These are phyloP conservation scores for Vanessa atalanta DNA, from an alignment of 1,140 invertebrate species.

Conservation along the genomic window DNA sequence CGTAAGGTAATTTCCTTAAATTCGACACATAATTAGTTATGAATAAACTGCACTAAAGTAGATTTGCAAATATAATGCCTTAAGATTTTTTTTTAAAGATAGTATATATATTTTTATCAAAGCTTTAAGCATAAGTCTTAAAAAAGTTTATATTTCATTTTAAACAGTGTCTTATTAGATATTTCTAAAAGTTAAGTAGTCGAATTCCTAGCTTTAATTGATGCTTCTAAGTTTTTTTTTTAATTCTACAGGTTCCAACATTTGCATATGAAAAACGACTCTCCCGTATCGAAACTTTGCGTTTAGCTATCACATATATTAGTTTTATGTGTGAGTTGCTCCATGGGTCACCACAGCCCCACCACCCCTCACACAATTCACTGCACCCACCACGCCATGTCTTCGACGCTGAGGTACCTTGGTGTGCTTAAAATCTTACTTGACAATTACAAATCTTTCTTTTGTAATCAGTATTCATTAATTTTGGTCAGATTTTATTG, in stretches of 20 bases:
- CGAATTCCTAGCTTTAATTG: background rate
- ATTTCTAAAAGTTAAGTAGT: background rate
- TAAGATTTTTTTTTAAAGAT: too few relatives aligned
- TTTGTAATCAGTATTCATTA: background rate
- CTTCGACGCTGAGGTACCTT: constrained; percentile 74
- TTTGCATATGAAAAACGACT: constrained; percentile 99
- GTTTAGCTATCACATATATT: constrained; percentile 99
- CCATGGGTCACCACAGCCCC: constrained; percentile 82
- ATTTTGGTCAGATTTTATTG: too few relatives aligned
- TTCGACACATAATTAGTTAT: too few relatives aligned
- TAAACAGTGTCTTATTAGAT: too few relatives aligned
- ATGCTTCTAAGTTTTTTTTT: background rate
- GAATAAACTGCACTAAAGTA: too few relatives aligned
- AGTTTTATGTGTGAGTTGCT: constrained; percentile 97
- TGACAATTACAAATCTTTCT: background rate
- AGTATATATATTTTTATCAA: too few relatives aligned
- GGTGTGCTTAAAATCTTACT: constrained; percentile 62
- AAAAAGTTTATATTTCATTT: too few relatives aligned
- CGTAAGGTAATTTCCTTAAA: constrained; percentile 84
- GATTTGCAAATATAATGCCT: too few relatives aligned
- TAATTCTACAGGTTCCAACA: constrained; percentile 90
- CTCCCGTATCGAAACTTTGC: constrained; percentile 98
- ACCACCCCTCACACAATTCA: constrained; percentile 52
- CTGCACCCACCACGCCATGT: constrained; percentile 69
- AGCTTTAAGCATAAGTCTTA: too few relatives aligned